Evolutionary conservation across 2,797 vertebrate genomes (phyloP).

Genomic region (Nasua narica): DNA sequence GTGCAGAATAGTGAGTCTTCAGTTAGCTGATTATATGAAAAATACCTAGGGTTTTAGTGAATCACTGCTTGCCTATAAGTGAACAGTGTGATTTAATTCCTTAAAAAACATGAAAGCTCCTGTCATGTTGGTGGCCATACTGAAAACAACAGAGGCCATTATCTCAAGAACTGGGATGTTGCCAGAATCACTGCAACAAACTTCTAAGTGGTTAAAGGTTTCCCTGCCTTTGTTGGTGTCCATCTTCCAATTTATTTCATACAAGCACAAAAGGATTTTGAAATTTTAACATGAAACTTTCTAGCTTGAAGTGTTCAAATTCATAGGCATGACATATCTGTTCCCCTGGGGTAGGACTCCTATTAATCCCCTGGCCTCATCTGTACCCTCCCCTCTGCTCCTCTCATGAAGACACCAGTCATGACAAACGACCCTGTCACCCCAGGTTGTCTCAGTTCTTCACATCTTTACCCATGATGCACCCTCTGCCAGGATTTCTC

Average conservation of each 20-base stretch:
- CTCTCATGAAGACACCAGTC: neutral
- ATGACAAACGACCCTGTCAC: neutral
- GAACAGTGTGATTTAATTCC: neutral
- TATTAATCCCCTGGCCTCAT: neutral
- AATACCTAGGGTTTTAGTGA: neutral
- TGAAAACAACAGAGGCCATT: neutral
- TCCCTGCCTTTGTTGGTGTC: neutral
- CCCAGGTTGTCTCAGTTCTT: neutral
- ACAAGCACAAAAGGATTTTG: neutral
- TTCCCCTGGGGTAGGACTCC: neutral
- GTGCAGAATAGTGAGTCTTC: neutral
- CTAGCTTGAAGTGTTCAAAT: neutral
- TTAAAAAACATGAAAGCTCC: neutral
- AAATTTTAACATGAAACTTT: neutral
- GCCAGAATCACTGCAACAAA: neutral
- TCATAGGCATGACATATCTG: neutral
- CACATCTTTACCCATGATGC: neutral
- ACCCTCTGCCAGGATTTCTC: neutral
- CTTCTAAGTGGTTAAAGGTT: neutral
- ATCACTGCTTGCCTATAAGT: neutral
- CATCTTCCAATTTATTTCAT: neutral
- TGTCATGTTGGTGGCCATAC: neutral
- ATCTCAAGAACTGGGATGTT: neutral
- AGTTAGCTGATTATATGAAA: neutral
- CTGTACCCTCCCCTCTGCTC: neutral